These are phyloP conservation scores for Drosophila mauritiana DNA, from an alignment of 1,140 invertebrate species.

Conservation along the genomic window DNA sequence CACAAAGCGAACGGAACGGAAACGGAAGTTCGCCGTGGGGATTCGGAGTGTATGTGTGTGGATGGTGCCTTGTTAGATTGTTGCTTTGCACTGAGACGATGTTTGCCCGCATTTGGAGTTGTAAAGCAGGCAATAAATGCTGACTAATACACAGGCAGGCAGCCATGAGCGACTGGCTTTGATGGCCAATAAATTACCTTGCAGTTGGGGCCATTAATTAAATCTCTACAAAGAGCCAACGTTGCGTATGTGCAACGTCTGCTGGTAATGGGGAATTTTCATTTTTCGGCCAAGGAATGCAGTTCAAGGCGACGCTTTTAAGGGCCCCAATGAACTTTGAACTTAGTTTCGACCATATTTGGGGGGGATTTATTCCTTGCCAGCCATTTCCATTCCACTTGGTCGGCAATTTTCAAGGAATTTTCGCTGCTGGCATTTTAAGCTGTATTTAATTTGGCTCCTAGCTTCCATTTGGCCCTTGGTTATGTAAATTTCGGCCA, in stretches of 20 bases:
- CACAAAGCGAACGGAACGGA: slow-evolving; percentile 40
- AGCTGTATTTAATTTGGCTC: slow-evolving; percentile 61
- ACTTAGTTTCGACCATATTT: slow-evolving; percentile 4
- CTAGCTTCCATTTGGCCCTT: slow-evolving; percentile 14
- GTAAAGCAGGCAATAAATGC: slow-evolving; percentile 71
- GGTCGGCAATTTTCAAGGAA: slow-evolving; percentile 27
- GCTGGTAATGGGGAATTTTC: slow-evolving; percentile 5
- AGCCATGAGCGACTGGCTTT: slow-evolving; percentile 12
- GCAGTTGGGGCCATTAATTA: slow-evolving; percentile 58
- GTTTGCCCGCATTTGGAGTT: slow-evolving; percentile 55
- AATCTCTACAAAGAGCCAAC: slow-evolving; percentile 33
- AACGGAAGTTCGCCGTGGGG: slow-evolving; percentile 56
- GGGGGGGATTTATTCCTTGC: background rate
- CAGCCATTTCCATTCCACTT: slow-evolving; percentile 35
- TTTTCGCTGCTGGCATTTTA: slow-evolving; percentile 50
- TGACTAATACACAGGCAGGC: slow-evolving; percentile 20
- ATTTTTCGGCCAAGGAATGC: slow-evolving; percentile 24
- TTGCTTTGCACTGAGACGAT: slow-evolving; percentile 45
- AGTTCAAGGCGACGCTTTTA: slow-evolving; percentile 31
- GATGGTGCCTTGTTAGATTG: slow-evolving; percentile 52
- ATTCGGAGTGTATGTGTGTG: slow-evolving; percentile 15
- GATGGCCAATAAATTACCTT: slow-evolving; percentile 67
- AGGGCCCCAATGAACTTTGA: slow-evolving; percentile 30
- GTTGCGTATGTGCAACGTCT: slow-evolving; percentile 53
- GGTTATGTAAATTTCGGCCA: slow-evolving; percentile 54